Evolutionary conservation across 1,140 invertebrate genomes (phyloP).

Genomic region (Yoshiicerus persimilis): DNA sequence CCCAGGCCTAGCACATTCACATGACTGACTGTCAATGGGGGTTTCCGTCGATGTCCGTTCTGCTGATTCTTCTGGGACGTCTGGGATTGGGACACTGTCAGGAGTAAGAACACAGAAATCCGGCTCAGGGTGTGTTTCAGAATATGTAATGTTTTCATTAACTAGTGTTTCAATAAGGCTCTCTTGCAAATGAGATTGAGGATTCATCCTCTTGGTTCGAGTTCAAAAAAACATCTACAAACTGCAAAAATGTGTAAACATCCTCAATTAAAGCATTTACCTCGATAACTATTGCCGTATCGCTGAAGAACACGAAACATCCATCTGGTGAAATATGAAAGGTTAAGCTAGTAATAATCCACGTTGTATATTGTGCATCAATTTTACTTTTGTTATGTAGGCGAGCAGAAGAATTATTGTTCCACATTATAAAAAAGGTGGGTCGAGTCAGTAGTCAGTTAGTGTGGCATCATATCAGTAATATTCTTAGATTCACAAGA

Average conservation of each 20-base stretch:
- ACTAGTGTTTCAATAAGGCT: background rate
- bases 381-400: background rate
- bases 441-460: background rate
- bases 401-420: background rate
- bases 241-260: background rate
- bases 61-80: background rate
- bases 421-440: background rate
- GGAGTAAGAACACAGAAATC: background rate
- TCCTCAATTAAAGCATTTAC: background rate
- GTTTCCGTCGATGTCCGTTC: background rate
- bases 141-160: background rate
- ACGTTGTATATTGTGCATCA: background rate
- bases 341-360: background rate
- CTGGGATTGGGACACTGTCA: background rate
- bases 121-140: background rate
- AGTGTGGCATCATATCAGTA: no score
- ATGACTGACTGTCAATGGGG: background rate
- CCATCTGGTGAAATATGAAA: background rate
- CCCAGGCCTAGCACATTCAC: background rate
- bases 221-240: constrained; percentile 12
- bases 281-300: background rate
- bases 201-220: background rate
- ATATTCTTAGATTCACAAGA: background rate
- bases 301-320: background rate
- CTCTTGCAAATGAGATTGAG: background rate